Base-by-base conservation (phyloP, 2,888 invertebrate genomes). In the Pseudococcus jackbeardsleyi region DNA sequence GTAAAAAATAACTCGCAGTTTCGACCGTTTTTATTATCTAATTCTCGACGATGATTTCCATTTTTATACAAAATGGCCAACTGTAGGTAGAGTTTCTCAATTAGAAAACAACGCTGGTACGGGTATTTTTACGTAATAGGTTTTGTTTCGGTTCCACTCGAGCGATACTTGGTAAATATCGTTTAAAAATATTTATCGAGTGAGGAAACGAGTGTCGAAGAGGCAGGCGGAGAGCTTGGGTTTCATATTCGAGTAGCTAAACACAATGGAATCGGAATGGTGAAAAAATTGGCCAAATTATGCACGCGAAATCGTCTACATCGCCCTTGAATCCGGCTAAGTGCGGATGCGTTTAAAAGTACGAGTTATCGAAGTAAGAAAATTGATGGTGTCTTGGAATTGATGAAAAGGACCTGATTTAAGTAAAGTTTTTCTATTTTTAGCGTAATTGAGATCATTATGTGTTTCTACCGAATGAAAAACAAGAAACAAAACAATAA, bases 61-160 rank as follows among this genome's bases (percentile, higher is more conserved):
- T 50, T 12, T 50, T 50, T 50, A 15, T 15, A 50, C 48, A 50
- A 42, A 42, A 42, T 42, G 42, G 42, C 42, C 42, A 42, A 42
- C 42, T 5, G 8, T 9, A 50, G n/a, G 26, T 33, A 33, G n/a
- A 54, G n/a, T 54, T 54, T 54, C n/a, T 17, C 54, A 54, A 54
- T 54, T 54, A 54, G 54, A n/a, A 54, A 54, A 17, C n/a, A 54
- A n/a, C 54, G 17, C 54, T 7, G 50, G 17, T 50, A n/a, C n/a
- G 54, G n/a, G n/a, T 54, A 54, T 22, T 42, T 6, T 64, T 64
- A 64, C 64, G 64, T 64, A 64, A 64, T 8, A 64, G 22, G 64
- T 64, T 64, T 64, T 64, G 64, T 64, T 64, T 64, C 64, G 64
- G 64, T 64, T 64, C 64, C 64, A 64, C 19, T 64, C 64, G 64